phyloP scores from a whole-genome alignment of 2,888 invertebrate species.

The Cyclophora punctaria region DNA sequence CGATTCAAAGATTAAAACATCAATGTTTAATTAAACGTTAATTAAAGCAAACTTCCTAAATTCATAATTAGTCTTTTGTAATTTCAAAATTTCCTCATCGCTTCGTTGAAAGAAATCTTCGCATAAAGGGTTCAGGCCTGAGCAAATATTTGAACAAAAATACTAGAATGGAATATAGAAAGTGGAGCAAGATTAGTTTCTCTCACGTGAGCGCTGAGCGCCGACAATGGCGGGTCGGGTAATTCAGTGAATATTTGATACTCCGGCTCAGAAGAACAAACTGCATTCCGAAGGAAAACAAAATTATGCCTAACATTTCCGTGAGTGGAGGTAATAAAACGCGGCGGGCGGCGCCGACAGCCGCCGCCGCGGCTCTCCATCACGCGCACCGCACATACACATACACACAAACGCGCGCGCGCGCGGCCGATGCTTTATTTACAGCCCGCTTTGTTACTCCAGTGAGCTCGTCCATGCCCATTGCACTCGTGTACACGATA shows the following conservation, averaged over 20 bases:
- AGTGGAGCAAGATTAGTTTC: conserved; percentile 10
- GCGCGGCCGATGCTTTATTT: conserved; percentile 13
- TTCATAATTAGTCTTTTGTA: no score
- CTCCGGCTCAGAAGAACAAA: conserved; percentile 10
- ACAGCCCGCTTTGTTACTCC: conserved; percentile 14
- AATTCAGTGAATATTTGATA: conserved; percentile 14
- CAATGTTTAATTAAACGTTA: no score
- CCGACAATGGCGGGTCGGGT: conserved; percentile 12
- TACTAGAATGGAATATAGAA: conserved; percentile 2
- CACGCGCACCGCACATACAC: conserved; percentile 7
- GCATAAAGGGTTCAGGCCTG: no score
- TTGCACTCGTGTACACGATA: conserved; percentile 14
- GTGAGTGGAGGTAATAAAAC: conserved; percentile 16
- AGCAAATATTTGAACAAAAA: no score
- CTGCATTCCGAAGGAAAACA: conserved; percentile 20
- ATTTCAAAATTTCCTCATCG: no score
- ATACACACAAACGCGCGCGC: conserved; percentile 8
- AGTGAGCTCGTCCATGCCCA: conserved; percentile 3
- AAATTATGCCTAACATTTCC: conserved; percentile 20
- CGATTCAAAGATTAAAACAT: no score
- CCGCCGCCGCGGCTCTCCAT: conserved; percentile 10
- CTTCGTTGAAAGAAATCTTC: no score
- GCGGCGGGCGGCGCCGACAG: conserved; percentile 10
- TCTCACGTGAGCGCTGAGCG: background rate
- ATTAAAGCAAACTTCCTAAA: no score